These are phyloP conservation scores for Spondyliosoma cantharus DNA, from an alignment of 2,797 vertebrate species.

Conservation along the genomic window DNA sequence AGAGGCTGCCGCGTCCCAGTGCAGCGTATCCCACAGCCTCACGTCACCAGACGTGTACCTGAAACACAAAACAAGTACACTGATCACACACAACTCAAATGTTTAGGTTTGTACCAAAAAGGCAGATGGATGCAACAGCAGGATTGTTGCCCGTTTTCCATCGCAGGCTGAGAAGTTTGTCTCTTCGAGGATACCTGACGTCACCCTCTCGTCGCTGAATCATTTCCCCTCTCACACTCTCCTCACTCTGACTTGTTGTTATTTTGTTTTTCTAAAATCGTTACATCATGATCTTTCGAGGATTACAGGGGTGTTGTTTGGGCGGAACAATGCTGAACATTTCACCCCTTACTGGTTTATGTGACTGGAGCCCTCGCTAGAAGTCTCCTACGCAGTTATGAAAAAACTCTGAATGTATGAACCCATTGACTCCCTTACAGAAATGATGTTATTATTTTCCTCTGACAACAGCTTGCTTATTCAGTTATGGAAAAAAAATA, in stretches of 20 bases:
- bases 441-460: not conserved
- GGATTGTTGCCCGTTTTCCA: not conserved
- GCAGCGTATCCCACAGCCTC: conserved; percentile 93
- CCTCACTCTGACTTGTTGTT: conserved; percentile 48
- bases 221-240: conserved; percentile 57
- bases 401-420: not conserved
- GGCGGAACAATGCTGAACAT: conserved; percentile 12
- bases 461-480: too few species aligned
- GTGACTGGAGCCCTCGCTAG: not conserved
- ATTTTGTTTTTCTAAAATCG: conserved; percentile 29
- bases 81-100: accelerated
- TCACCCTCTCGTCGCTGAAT: conserved; percentile 60
- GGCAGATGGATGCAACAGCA: not conserved
- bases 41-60: conserved; percentile 97
- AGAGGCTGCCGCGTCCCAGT: conserved; percentile 91
- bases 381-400: not conserved
- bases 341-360: conserved; percentile 2
- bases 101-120: not conserved
- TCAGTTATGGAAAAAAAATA: too few species aligned
- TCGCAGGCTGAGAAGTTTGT: conserved; percentile 7
- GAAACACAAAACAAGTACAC: conserved; percentile 41
- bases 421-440: not conserved
- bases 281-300: conserved; percentile 33
- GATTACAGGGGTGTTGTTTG: conserved; percentile 60
- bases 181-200: conserved; percentile 39